Evolutionary conservation across 92 coral and sea anemone genomes (phyloP), one percentile per base, ranked within the genome.

Genomic region (Ricordea florida): DNA sequence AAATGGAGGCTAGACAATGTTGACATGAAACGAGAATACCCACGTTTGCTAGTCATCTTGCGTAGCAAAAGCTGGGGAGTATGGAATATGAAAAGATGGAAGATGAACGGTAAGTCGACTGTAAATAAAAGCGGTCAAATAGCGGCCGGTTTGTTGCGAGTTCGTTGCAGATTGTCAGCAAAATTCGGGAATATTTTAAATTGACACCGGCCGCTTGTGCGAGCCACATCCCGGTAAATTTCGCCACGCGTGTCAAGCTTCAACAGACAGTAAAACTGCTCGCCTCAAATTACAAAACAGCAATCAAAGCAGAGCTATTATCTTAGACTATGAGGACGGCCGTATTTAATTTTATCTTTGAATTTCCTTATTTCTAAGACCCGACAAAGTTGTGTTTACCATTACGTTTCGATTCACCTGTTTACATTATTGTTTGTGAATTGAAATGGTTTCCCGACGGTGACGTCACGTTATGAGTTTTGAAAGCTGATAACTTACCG

Each of bases 71-170:
- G 56, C 77, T 61, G 69, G 69, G 69, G 49, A 87, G 80, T 68
- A 87, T 87, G 92, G 92, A 75, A 64, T 87, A 87, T 48, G 92
- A 87, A 53, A 87, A 81, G 78, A 81, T 87, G 87, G 84, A 66
- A 27, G 92, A 87, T 14, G 92, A 87, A 14, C 74, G 83, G 84
- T 83, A 80, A 42, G 92, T 37, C n/a, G n/a, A n/a, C n/a, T n/a
- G n/a, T n/a, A n/a, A n/a, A n/a, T n/a, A n/a, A n/a, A n/a, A n/a
- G n/a, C n/a, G n/a, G n/a, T n/a, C 2, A n/a, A 41, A 1, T 3
- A 40, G 35, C 5, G 40, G 45, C n/a, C 20, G 22, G 28, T 16
- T 24, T 11, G 30, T 40, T 24, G 20, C 31, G 65, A 53, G 18
- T 40, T 41, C 65, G 40, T 33, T 8, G 7, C 25, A 42, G 29